Conservation (phyloP, 2,888 invertebrate genomes). For the Drosophila atroscutellata region DNA sequence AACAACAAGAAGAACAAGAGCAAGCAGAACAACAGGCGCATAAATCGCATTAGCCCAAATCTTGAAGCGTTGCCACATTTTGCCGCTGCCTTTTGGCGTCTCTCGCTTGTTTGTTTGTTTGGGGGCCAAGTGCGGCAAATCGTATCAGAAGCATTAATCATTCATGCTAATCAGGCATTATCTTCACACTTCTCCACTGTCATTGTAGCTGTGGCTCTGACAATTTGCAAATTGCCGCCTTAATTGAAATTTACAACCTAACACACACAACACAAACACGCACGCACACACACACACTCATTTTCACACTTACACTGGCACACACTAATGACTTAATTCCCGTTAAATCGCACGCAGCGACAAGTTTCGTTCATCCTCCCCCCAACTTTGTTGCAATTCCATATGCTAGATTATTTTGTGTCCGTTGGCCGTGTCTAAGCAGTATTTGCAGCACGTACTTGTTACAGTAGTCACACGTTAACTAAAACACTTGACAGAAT, state of each 20-base stretch:
- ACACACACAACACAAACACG: slow-evolving; percentile 1
- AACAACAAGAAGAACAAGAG: slow-evolving; percentile 7
- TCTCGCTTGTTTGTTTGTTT: slow-evolving; percentile 5
- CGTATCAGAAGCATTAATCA: slow-evolving; percentile 60
- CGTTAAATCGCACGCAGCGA: slow-evolving; percentile 63
- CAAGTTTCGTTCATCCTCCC: slow-evolving; percentile 20
- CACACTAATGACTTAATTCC: slow-evolving; percentile 75
- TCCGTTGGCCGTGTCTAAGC: slow-evolving; percentile 31
- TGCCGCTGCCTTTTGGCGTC: slow-evolving; percentile 18
- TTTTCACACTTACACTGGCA: slow-evolving; percentile 4
- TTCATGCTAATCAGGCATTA: slow-evolving; percentile 75
- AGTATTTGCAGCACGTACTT: slow-evolving; percentile 18
- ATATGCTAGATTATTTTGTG: slow-evolving; percentile 19
- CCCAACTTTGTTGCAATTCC: not conserved
- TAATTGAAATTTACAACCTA: slow-evolving; percentile 68
- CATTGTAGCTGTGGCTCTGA: slow-evolving; percentile 33
- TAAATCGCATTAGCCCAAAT: slow-evolving; percentile 78
- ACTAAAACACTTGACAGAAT: not conserved
- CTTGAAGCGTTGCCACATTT: slow-evolving; percentile 48
- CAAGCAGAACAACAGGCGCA: slow-evolving; percentile 21
- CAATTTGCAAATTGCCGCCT: slow-evolving; percentile 76
- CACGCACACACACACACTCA: not conserved
- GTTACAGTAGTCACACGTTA: slow-evolving; percentile 1
- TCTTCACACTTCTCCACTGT: slow-evolving; percentile 66
- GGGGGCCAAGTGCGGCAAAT: slow-evolving; percentile 47